Base-by-base conservation (phyloP, 1,140 invertebrate genomes). In the Tetramorium parvispinum region DNA sequence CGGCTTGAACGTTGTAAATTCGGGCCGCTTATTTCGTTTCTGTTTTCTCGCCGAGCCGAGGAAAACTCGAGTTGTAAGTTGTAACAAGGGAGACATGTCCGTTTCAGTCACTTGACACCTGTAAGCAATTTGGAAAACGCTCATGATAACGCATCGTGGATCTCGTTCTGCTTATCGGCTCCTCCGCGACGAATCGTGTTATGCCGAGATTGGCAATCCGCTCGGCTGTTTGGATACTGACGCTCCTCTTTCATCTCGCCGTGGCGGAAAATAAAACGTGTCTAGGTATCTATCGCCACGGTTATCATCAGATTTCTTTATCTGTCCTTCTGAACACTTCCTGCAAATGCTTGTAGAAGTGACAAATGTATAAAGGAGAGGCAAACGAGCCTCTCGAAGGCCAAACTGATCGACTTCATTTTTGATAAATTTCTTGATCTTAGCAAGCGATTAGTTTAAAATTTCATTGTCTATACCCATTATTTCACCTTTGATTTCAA, bases 131-230 rank as follows among this genome's bases (percentile, higher is more conserved):
- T 57, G 32, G 1, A 24, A 68, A 53, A 79, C 76, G 32, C 49
- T 81, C 61, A 81, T 81, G 65, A 70, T 32, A 57, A 57, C 8
- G 16, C 51, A 0, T 43, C 18, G 43, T 27, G 10, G n/a, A 55
- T 55, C 32, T 46, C 7, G 43, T 73, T n/a, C 24, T 70, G 63
- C 13, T 71, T 32, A 43, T 53, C 32, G n/a, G 37, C 2, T 24
- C 40, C 24, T 21, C 13, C 32, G n/a, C 18, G 76, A 86, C 11
- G 61, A 49, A 51, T 66, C 32, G 85, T 89, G 87, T 89, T 81
- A 89, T 89, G 88, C 55, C 51, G 83, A 89, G 63, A 82, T 63
- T 82, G 78, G 49, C 55, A 79, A 86, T 43, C 43, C 21, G 10
- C 21, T 71, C 46, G 59, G 10, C 21, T 18, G 43, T 55, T 63